Evolutionary conservation across 2,797 vertebrate species (phyloP), one percentile per base, ranked within the genome.

Genomic region (Cryptoprocta ferox): DNA sequence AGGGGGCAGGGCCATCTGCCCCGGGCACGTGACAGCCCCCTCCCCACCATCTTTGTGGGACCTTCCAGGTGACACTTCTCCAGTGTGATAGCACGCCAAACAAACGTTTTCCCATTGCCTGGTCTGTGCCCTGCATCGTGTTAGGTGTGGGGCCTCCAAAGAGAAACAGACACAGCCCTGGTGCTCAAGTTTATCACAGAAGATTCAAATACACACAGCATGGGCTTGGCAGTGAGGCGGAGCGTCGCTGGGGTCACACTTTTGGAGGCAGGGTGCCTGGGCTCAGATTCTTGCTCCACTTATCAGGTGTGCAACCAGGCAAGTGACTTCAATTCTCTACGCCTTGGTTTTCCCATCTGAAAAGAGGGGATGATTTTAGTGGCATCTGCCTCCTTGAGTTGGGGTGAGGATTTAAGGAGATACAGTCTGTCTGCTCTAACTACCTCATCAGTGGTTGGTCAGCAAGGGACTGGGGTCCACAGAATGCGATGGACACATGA

Each of bases 161-260:
- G 86, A 61, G 39, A 19, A 65, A 15, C 37, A 32, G 75, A 66
- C 3, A 7, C 10, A 8, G 37, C 26, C 42, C 24, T 45, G 0
- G 2, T 45, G 50, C 26, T 39, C 26, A 6, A 16, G 26, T 53
- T 61, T 9, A 18, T 37, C 8, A 18, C 0, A 4, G 26, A 6
- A 8, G 5, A 39, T 2, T 30, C 32, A 21, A 37, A 59, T 0
- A 0, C 30, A 19, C 30, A 15, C 0, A 30, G 6, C 42, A 14
- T 1, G 14, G 37, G 50, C 2, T 2, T n/a, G 21, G 86, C 59
- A 15, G 45, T 0, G 39, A 35, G 15, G 45, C 4, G 66, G 66
- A n/a, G 5, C 19, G 32, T 19, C 11, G 1, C 5, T 4, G 26
- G 35, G 19, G 15, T 26, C n/a, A 30, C 3, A 0, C 7, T 5